Evolutionary conservation across 2,888 invertebrate species (phyloP).

Genomic region (Masnerella sp.): DNA sequence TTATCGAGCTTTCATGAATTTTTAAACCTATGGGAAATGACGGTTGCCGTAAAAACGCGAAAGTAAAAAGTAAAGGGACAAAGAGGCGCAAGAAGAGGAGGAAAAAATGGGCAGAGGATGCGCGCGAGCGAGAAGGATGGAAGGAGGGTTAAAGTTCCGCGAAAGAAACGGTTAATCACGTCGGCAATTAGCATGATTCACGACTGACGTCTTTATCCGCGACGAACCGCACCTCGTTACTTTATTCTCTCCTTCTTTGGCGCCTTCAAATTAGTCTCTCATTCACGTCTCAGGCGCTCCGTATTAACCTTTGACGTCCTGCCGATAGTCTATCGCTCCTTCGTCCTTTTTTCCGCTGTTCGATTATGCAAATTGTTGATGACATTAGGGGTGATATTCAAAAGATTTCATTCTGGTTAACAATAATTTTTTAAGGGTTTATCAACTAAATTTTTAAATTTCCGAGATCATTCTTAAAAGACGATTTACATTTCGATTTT

Average conservation of each 20-base stretch:
- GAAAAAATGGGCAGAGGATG: no score
- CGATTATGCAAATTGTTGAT: conserved; percentile 10
- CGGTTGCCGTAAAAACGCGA: conserved; percentile 26
- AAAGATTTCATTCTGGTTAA: no score
- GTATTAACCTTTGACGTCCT: conserved; percentile 51
- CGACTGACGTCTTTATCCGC: conserved; percentile 71
- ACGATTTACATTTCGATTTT: no score
- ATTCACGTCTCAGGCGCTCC: conserved; percentile 54
- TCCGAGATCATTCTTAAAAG: no score
- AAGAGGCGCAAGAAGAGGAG: conserved; percentile 16
- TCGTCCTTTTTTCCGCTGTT: conserved; percentile 8
- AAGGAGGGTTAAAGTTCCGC: conserved; percentile 71
- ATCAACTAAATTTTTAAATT: no score
- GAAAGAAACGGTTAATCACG: conserved; percentile 74
- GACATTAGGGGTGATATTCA: no score
- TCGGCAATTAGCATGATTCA: conserved; percentile 74
- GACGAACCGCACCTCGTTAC: conserved; percentile 63
- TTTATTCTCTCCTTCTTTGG: conserved; percentile 68
- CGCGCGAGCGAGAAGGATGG: no score
- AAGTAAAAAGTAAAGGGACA: conserved; percentile 15
- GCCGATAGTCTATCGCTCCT: conserved; percentile 25
- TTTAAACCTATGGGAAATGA: conserved; percentile 54
- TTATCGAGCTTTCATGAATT: conserved; percentile 60
- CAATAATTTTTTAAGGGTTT: no score
- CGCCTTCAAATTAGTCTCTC: conserved; percentile 66